Base-by-base conservation (phyloP, 2,113 vertebrate species). In the Gorilla gorilla region DNA sequence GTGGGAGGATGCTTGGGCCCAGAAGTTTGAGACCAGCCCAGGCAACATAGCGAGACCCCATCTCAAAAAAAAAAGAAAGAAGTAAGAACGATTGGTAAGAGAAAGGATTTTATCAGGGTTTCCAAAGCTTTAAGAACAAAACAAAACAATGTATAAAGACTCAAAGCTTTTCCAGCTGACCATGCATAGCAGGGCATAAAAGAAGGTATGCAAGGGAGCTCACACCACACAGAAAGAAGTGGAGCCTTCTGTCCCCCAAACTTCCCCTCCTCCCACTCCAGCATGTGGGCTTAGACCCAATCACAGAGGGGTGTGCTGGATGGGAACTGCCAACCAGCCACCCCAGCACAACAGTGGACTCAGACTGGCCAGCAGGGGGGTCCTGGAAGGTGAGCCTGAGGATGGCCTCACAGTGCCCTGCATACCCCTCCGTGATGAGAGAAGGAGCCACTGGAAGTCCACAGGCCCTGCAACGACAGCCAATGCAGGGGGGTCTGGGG, bases 381-480 rank as follows among this genome's bases (percentile, higher is more conserved):
- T 40, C 30, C 6, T 2, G 6, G 30, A 72, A 93, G 48, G 64
- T 30, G 50, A 96, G 18, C 38, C 27, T 57, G 43, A 73, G 3
- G 8, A 52, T 52, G 32, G 30, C 13, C 35, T 91, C 48, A 27
- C 12, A 35, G 55, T 1, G 0, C 38, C 40, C 55, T 11, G 30
- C 14, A 35, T 16, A 80, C 22, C 38, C 14, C 30, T n/a, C 7
- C 4, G 0, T 25, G 11, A 4, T 16, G 27, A 73, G 10, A 50
- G 10, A 75, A 35, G 70, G 55, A 27, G 12, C 11, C 32, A 6
- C 32, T 14, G 32, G 50, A 35, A n/a, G 59, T 30, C 5, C 20
- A 20, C 6, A 6, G 16, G n/a, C 22, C 13, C 30, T 48, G 6
- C 0, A 0, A 18, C 13, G 32, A 93, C 10, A 45, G 59, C 23